Conservation (phyloP, 2,888 invertebrate species). For the Nebria salina region DNA sequence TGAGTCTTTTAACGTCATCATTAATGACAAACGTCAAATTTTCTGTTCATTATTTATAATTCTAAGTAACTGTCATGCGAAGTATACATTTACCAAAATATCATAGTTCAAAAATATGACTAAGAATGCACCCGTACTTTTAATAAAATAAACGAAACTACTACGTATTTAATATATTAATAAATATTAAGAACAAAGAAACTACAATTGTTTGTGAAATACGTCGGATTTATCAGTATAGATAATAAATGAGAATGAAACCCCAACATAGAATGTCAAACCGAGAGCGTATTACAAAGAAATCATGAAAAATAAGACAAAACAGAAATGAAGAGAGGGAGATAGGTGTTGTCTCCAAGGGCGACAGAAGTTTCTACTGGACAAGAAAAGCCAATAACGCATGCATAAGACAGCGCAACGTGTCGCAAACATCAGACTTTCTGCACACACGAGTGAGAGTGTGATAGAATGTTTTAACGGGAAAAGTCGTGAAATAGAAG, state of each 20-base stretch:
- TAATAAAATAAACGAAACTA: no score
- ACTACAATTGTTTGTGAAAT: not conserved
- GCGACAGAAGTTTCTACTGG: constrained; percentile 13
- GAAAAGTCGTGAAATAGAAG: not conserved
- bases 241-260: not conserved
- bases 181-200: no score
- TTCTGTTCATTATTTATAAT: not conserved
- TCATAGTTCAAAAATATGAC: not conserved
- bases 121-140: no score
- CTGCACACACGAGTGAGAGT: not conserved
- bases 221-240: not conserved
- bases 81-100: not conserved
- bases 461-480: not conserved
- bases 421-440: constrained; percentile 20
- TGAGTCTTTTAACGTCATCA: not conserved
- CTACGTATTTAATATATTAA: no score
- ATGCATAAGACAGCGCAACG: constrained; percentile 29
- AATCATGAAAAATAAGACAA: not conserved
- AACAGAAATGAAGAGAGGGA: not conserved
- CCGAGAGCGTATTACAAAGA: not conserved
- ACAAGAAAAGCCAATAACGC: constrained; percentile 24
- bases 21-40: not conserved
- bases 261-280: not conserved
- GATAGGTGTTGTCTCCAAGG: not conserved
- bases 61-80: not conserved